Evolutionary conservation across 2,113 vertebrate genomes (phyloP).

Genomic region (Pygoscelis adeliae): DNA sequence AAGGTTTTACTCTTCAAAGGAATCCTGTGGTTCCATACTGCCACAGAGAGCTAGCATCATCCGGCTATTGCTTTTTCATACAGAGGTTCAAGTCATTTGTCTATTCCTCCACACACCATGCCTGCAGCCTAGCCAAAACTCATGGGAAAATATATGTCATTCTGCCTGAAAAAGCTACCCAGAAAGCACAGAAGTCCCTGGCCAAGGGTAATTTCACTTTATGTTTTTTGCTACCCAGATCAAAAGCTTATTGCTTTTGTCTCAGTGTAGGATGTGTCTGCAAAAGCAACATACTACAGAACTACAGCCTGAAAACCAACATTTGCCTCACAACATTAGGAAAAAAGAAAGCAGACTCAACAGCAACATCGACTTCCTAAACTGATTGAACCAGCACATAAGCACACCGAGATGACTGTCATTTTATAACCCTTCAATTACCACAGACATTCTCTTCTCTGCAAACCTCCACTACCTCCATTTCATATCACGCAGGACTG

Average conservation of each 20-base stretch:
- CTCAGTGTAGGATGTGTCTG: neutral
- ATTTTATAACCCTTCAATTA: neutral
- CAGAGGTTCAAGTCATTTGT: neutral
- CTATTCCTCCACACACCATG: neutral
- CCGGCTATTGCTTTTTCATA: neutral
- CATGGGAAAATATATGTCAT: neutral
- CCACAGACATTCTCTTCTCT: neutral
- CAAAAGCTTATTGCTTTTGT: neutral
- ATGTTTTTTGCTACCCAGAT: neutral
- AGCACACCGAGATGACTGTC: neutral
- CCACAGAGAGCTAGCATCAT: neutral
- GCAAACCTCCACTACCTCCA: neutral
- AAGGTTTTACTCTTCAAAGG: neutral
- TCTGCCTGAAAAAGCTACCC: neutral
- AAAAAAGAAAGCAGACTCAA: neutral
- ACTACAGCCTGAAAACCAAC: neutral
- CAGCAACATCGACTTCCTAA: neutral
- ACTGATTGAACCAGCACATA: neutral
- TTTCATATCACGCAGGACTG: accelerated
- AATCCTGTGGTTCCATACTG: neutral
- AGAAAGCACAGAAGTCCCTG: neutral
- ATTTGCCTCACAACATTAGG: neutral
- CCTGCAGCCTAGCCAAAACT: neutral
- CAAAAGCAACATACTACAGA: neutral
- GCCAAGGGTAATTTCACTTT: neutral